A percentile compares a stretch with the other conserved stretches of the same genome.
Evolutionary conservation across 1,140 invertebrate species (phyloP).

Genomic region (Tetramorium parvispinum): DNA sequence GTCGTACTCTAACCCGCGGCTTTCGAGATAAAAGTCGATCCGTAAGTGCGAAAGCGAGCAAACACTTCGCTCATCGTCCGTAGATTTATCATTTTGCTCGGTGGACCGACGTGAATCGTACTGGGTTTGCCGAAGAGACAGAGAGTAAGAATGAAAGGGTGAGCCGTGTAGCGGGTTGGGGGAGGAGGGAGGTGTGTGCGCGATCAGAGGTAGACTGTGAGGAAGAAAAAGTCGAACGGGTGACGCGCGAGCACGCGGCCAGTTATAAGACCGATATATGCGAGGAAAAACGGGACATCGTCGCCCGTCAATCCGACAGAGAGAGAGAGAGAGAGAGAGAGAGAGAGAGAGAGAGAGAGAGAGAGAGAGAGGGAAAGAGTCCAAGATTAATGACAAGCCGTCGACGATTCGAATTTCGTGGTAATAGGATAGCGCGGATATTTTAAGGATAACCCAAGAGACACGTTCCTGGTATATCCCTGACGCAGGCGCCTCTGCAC

Average conservation of each 20-base stretch:
- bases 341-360: conserved; percentile 9
- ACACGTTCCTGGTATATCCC: conserved; percentile 70
- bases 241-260: not conserved
- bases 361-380: conserved; percentile 14
- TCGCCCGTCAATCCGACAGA: not conserved
- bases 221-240: conserved; percentile 24
- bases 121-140: conserved; percentile 34
- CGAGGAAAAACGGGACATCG: not conserved
- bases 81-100: conserved; percentile 71
- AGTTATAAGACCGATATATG: conserved; percentile 40
- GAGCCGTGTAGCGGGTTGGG: not conserved
- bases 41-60: conserved; percentile 55
- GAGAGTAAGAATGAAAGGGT: conserved; percentile 44
- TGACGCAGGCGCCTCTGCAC: conserved; percentile 70
- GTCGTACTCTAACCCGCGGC: conserved; percentile 1
- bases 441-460: conserved; percentile 77
- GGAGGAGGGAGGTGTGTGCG: not conserved
- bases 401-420: conserved; percentile 77
- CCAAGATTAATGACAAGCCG: conserved; percentile 75
- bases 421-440: conserved; percentile 74
- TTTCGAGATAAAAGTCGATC: conserved; percentile 69
- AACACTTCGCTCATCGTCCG: conserved; percentile 65
- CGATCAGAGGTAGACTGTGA: not conserved
- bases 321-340: conserved; percentile 22
- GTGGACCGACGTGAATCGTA: conserved; percentile 63